Conservation (phyloP, 2,113 vertebrate genomes). For the Mus musculus region GRCm39 chr5:4543001-4543500, state of each 20-base stretch:
- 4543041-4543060: conserved; percentile 18
- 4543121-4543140: neutral
- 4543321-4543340: neutral
- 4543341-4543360: conserved; percentile 19
- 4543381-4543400: neutral
- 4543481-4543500: no score
- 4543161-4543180: neutral
- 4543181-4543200: neutral
- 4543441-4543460: no score
- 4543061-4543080: conserved; percentile 47
- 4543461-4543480: no score
- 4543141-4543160: neutral
- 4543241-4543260: neutral
- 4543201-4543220: neutral
- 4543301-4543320: conserved; percentile 9
- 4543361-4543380: neutral
- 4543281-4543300: neutral
- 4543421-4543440: no score
- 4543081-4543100: conserved; percentile 9
- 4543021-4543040: conserved; percentile 13
- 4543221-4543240: neutral
- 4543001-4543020: conserved; percentile 55
- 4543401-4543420: neutral
- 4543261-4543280: neutral
- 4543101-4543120: neutral